Conservation (phyloP, 2,888 invertebrate species). For the Acholoe squamosa region DNA sequence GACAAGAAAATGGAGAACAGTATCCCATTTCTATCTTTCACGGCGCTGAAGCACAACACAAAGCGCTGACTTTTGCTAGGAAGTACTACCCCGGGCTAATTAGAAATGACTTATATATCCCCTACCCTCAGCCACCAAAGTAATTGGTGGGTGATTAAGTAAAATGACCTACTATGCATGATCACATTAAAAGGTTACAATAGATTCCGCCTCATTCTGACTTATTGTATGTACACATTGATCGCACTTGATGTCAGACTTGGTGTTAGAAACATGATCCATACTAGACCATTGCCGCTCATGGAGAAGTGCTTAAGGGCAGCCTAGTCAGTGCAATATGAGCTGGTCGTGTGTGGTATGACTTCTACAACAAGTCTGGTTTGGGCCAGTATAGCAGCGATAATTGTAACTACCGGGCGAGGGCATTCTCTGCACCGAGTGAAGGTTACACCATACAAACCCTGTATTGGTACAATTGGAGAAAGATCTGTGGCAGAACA, state of each 20-base stretch:
- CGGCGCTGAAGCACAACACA: neutral
- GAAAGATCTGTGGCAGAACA: too few species aligned
- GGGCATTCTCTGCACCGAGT: too few species aligned
- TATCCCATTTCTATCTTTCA: neutral
- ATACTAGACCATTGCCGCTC: neutral
- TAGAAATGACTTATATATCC: neutral
- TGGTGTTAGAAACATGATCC: neutral
- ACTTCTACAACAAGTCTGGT: too few species aligned
- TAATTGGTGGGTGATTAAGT: neutral
- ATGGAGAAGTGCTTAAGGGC: neutral
- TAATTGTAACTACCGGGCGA: too few species aligned
- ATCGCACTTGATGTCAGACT: neutral
- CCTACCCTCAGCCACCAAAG: neutral
- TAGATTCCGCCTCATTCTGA: slow-evolving; percentile 20
- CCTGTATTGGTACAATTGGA: too few species aligned
- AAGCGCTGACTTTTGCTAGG: neutral
- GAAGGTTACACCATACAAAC: too few species aligned
- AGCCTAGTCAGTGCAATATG: neutral
- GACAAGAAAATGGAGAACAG: neutral
- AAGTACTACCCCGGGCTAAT: neutral
- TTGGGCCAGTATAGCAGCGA: too few species aligned
- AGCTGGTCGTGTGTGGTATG: neutral
- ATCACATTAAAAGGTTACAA: neutral
- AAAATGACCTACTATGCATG: neutral
- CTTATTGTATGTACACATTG: neutral